phyloP scores from a whole-genome alignment of 2,888 invertebrate species.

The Lasioglossum leucozonium region DNA sequence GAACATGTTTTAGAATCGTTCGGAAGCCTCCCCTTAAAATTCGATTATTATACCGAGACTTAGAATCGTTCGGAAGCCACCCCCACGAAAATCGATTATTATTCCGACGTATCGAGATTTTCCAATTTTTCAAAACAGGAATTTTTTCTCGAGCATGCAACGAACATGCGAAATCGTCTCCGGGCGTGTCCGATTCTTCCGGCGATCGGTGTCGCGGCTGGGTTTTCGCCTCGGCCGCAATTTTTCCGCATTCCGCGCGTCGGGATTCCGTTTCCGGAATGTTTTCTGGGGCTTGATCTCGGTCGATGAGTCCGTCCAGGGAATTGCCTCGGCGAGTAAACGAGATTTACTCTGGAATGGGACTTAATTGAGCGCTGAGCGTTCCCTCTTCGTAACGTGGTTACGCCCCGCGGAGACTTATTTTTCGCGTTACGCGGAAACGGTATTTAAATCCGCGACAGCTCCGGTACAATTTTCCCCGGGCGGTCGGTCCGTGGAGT shows the following conservation, averaged over 20 bases:
- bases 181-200: not conserved
- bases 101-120: too few relatives aligned
- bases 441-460: constrained; percentile 44
- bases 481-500: constrained; percentile 6
- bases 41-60: too few relatives aligned
- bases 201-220: not conserved
- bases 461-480: not conserved
- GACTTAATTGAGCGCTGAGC: constrained; percentile 43
- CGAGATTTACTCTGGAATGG: constrained; percentile 53
- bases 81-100: too few relatives aligned
- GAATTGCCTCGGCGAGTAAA: constrained; percentile 50
- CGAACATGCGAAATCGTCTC: not conserved
- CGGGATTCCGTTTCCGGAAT: not conserved
- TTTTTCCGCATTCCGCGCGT: not conserved
- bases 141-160: not conserved
- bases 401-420: constrained; percentile 49
- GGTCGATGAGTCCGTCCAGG: constrained; percentile 49
- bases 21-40: too few relatives aligned
- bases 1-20: not conserved
- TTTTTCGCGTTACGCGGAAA: constrained; percentile 42
- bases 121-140: not conserved
- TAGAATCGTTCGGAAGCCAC: too few relatives aligned
- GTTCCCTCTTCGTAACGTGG: constrained; percentile 45
- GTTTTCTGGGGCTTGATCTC: constrained; percentile 5
- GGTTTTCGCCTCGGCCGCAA: not conserved